Percentiles rank a stretch among this genome's conserved stretches.
Evolutionary conservation across 2,888 invertebrate genomes (phyloP).

Genomic region (Camponotus fellah): DNA sequence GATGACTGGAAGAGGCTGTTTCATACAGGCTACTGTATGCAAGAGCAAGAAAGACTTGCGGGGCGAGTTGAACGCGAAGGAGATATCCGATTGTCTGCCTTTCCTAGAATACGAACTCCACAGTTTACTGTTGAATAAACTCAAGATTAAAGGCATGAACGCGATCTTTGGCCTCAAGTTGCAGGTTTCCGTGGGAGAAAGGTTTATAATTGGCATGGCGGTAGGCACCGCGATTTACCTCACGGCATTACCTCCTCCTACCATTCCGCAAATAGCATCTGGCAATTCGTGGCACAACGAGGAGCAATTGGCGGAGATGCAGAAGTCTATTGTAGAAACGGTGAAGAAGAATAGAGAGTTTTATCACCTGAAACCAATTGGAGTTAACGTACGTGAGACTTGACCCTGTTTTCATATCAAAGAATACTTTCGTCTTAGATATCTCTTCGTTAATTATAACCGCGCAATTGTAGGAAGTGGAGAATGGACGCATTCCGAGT

Average conservation of each 20-base stretch:
- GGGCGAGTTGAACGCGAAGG: constrained; percentile 95
- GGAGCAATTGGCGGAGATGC: constrained; percentile 89
- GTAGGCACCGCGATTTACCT: constrained; percentile 95
- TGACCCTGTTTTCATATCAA: constrained; percentile 18
- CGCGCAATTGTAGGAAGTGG: constrained; percentile 77
- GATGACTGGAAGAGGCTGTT: constrained; percentile 90
- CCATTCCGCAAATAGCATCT: constrained; percentile 91
- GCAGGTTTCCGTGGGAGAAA: constrained; percentile 92
- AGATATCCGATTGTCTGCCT: constrained; percentile 97
- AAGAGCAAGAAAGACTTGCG: constrained; percentile 92
- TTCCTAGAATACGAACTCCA: constrained; percentile 98
- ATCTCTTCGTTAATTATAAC: constrained; percentile 17
- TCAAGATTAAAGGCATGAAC: constrained; percentile 98
- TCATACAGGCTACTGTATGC: constrained; percentile 92
- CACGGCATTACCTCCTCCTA: constrained; percentile 92
- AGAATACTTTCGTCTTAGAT: background rate
- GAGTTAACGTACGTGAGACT: constrained; percentile 50
- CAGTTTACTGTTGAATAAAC: constrained; percentile 94
- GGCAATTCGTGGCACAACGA: constrained; percentile 90
- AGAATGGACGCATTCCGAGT: constrained; percentile 82
- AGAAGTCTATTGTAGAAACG: constrained; percentile 90
- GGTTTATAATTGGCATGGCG: constrained; percentile 95
- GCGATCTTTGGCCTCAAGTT: constrained; percentile 95
- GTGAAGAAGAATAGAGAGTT: constrained; percentile 91
- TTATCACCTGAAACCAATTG: constrained; percentile 88